These are phyloP conservation scores for Dysdera silvatica DNA, from an alignment of 1,140 invertebrate species.

Conservation along the genomic window DNA sequence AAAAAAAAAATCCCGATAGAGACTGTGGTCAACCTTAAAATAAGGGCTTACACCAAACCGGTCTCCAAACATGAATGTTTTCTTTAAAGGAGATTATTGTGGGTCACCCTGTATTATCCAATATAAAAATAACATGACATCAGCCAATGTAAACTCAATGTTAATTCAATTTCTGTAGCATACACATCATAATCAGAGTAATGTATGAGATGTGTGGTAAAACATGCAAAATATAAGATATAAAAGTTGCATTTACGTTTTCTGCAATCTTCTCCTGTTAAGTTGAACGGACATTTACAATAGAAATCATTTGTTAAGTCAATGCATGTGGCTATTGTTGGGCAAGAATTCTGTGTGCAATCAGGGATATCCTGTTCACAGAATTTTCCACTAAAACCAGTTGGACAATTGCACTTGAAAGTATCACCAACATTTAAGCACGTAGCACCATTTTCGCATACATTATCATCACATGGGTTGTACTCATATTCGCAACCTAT, in stretches of 20 bases:
- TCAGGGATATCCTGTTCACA: slow-evolving; percentile 89
- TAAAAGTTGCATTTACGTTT: slow-evolving; percentile 58
- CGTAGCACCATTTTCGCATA: slow-evolving; percentile 85
- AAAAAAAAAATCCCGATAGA: no score
- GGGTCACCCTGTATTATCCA: no score
- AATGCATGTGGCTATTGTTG: slow-evolving; percentile 87
- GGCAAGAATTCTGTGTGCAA: slow-evolving; percentile 88
- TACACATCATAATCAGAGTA: no score
- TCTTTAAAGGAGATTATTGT: no score
- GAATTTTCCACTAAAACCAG: slow-evolving; percentile 75
- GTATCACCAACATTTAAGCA: slow-evolving; percentile 69
- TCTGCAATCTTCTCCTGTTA: slow-evolving; percentile 90
- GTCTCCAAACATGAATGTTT: no score
- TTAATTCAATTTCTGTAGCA: no score
- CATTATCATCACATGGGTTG: slow-evolving; percentile 64
- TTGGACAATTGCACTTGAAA: slow-evolving; percentile 75
- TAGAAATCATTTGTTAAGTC: slow-evolving; percentile 87
- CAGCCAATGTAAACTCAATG: no score
- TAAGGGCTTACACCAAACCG: no score
- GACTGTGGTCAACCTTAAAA: no score
- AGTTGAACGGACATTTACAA: slow-evolving; percentile 90
- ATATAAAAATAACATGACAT: no score
- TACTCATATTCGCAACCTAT: slow-evolving; percentile 90
- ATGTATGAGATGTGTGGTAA: no score
- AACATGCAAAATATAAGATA: no score